Conservation (phyloP, 2,888 invertebrate genomes). For the Limnephilus auricula region DNA sequence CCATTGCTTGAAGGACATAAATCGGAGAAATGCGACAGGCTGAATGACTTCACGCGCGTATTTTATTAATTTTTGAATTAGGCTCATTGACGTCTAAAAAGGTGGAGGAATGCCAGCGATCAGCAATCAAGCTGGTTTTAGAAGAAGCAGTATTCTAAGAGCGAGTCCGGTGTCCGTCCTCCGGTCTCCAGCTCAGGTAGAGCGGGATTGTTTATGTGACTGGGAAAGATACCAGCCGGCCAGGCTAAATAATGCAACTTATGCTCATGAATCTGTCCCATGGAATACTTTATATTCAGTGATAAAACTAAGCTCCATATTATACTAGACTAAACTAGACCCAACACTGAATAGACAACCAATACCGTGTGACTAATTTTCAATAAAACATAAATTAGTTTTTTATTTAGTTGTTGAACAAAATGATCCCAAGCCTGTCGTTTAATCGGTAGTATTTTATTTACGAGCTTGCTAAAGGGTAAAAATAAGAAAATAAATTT, state of each 20-base stretch:
- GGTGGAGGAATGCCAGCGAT: conserved; percentile 40
- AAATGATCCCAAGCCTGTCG: background rate
- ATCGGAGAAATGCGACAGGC: conserved; percentile 55
- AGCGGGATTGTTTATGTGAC: conserved; percentile 58
- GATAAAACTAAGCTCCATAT: conserved; percentile 47
- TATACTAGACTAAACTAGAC: background rate
- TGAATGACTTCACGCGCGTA: conserved; percentile 57
- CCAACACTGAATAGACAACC: background rate
- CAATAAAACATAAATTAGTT: background rate
- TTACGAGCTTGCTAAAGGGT: background rate
- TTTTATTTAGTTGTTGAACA: background rate
- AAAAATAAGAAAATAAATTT: background rate
- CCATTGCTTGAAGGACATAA: conserved; percentile 47
- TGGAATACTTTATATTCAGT: conserved; percentile 59
- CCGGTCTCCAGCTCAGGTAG: background rate
- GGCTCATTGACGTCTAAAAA: conserved; percentile 52
- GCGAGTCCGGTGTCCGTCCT: background rate
- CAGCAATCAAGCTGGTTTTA: conserved; percentile 8
- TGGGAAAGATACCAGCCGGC: conserved; percentile 47
- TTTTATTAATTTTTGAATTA: conserved; percentile 60
- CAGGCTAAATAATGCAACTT: conserved; percentile 57
- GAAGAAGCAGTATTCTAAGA: background rate
- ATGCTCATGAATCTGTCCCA: conserved; percentile 56
- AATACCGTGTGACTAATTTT: conserved; percentile 24
- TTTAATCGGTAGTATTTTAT: background rate